Percentiles rank a stretch among this genome's conserved stretches.
Conservation (phyloP, 2,797 vertebrate genomes). For the Anguilla obscura region DNA sequence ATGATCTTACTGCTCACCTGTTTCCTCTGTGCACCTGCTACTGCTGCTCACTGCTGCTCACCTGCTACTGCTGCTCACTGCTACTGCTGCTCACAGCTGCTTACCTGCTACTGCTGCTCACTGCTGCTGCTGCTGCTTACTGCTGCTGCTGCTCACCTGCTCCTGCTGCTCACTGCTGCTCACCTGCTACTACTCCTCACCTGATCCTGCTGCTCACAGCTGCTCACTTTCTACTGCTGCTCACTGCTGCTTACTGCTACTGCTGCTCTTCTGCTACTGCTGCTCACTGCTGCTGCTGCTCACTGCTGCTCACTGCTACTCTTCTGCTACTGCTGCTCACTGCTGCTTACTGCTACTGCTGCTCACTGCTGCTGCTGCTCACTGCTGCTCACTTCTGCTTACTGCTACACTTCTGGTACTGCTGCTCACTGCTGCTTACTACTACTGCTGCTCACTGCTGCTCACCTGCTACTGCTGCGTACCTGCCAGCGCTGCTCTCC, state of each 20-base stretch:
- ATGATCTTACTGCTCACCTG: background rate
- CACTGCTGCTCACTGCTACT: too few species aligned
- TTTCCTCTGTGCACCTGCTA: background rate
- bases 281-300: too few species aligned
- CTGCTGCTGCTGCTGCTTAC: background rate
- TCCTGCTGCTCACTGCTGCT: background rate
- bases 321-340: background rate
- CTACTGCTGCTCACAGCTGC: too few species aligned
- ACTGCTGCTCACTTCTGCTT: background rate
- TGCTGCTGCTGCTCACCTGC: background rate
- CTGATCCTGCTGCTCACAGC: too few species aligned
- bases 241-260: too few species aligned
- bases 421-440: too few species aligned
- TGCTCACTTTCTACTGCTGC: too few species aligned
- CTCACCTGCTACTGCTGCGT: background rate
- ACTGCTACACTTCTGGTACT: too few species aligned
- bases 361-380: background rate
- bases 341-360: background rate
- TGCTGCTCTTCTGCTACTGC: too few species aligned
- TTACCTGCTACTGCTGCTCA: too few species aligned
- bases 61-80: background rate
- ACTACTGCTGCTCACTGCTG: too few species aligned
- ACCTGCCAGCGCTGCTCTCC: background rate
- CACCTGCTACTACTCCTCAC: background rate
- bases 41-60: background rate